These are phyloP conservation scores for Onychomys arenicola DNA, from an alignment of 2,797 vertebrate genomes.

Conservation along the genomic window DNA sequence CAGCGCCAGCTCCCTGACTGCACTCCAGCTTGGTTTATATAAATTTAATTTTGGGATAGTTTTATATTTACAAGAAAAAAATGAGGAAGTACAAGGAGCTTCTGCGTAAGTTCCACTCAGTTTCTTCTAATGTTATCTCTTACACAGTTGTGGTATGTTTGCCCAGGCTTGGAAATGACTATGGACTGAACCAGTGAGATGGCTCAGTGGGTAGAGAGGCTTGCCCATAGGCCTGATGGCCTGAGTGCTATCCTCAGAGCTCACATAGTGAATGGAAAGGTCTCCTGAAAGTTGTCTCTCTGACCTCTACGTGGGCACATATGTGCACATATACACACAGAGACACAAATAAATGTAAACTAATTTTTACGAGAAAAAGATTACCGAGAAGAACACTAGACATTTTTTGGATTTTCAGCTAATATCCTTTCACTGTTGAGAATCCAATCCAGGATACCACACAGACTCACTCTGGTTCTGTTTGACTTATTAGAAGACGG, in stretches of 20 bases:
- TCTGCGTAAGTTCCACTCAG: background rate
- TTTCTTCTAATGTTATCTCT: background rate
- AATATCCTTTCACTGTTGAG: background rate
- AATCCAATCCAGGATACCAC: background rate
- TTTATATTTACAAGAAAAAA: background rate
- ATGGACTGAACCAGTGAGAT: background rate
- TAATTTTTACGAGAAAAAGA: background rate
- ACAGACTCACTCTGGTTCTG: fast-evolving
- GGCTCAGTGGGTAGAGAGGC: no score
- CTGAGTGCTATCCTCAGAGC: background rate
- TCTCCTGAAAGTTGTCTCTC: background rate
- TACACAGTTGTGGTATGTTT: background rate
- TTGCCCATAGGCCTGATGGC: no score
- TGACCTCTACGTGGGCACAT: background rate
- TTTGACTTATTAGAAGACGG: background rate
- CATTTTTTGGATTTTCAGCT: background rate
- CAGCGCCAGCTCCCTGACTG: background rate
- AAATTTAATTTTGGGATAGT: conserved; percentile 6
- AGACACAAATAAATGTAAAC: background rate
- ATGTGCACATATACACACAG: background rate
- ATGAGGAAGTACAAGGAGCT: background rate
- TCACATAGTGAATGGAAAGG: no score
- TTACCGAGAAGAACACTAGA: background rate
- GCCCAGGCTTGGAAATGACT: background rate
- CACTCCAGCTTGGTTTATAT: background rate